These are phyloP conservation scores for Hymenopus coronatus DNA, from an alignment of 2,888 invertebrate species.

Conservation along the genomic window DNA sequence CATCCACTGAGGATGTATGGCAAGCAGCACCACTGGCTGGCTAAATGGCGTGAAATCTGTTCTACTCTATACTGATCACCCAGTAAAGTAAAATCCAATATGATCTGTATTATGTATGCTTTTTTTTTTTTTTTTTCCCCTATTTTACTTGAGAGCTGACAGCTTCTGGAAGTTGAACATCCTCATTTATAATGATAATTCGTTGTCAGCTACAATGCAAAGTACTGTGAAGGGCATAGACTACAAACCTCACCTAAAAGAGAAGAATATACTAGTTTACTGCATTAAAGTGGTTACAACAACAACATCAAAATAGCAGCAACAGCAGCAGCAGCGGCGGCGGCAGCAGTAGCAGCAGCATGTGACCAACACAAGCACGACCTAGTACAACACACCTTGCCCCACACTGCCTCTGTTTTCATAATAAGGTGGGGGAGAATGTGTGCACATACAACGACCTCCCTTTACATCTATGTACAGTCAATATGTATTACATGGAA, in stretches of 20 bases:
- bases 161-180: not conserved
- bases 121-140: too few relatives aligned
- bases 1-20: too few relatives aligned
- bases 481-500: not conserved
- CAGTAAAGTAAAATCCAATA: too few relatives aligned
- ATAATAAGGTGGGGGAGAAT: conserved; percentile 11
- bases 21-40: too few relatives aligned
- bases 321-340: conserved; percentile 16
- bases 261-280: conserved; percentile 15
- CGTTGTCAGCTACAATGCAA: conserved; percentile 15
- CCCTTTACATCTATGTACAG: not conserved
- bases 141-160: not conserved
- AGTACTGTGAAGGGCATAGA: conserved; percentile 5
- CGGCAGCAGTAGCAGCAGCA: conserved; percentile 9
- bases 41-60: too few relatives aligned
- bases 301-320: conserved; percentile 12
- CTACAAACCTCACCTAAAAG: conserved; percentile 20
- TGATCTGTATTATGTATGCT: too few relatives aligned
- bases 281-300: not conserved
- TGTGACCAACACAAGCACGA: conserved; percentile 16
- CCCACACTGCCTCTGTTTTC: conserved; percentile 5
- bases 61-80: too few relatives aligned
- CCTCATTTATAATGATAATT: not conserved
- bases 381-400: conserved; percentile 17
- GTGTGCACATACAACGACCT: not conserved